Base-by-base conservation (phyloP, 2,888 invertebrate genomes). In the Lysandra coridon region DNA sequence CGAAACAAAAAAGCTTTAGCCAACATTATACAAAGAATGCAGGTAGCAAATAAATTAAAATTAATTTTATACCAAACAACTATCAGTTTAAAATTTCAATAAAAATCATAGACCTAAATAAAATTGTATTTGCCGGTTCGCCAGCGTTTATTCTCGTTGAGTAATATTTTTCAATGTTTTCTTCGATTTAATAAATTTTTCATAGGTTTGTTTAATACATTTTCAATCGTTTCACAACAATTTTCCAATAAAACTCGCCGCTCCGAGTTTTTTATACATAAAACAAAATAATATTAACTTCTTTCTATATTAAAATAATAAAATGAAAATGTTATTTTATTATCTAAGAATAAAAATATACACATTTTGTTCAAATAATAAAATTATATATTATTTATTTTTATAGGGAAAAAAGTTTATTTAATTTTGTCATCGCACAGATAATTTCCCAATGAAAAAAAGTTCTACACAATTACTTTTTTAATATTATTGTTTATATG, bases 21-120 rank as follows among this genome's bases (percentile, higher is more conserved):
- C 30, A 12, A 69, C 30, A 64, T 0, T 30, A 69, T 10, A 10
- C 49, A 12, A 12, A 53, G 49, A 53, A 33, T 33, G 12, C 33
- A 30, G 12, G 69, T 69, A 14, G 12, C 33, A 33, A 33, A 33
- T 4, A 33, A 33, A 33, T 4, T 33, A 33, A 30, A 14, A 69
- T 69, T 69, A 12, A 69, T 69, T 69, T 33, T 23, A 69, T 3
- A 69, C 4, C 33, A 69, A 33, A 69, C 10, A 69, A 12, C 12
- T 64, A 33, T 69, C 14, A 69, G 33, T 69, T 69, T 69, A 14
- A 69, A 33, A 69, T 64, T 30, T 30, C 6, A 69, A 69, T 69
- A 69, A 69, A 64, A 69, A 69, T 69, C 69, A 69, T 69, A 14
- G 33, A 69, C 30, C 33, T 14, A 69, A 33, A 33, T 69, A 33